Evolutionary conservation across 2,888 invertebrate species (phyloP).

Genomic region (Sialis lutaria): DNA sequence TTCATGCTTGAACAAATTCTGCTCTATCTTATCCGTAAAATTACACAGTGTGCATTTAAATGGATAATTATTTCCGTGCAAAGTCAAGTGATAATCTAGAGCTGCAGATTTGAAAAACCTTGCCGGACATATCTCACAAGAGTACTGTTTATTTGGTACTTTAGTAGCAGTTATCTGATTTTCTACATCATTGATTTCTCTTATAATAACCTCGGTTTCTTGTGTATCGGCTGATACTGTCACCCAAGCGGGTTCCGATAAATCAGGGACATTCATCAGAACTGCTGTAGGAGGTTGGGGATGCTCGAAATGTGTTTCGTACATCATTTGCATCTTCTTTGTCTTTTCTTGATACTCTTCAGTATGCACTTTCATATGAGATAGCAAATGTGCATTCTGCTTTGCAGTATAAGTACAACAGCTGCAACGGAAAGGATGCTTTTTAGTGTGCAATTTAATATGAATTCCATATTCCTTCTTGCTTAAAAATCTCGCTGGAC

Average conservation of each 20-base stretch:
- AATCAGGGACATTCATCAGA: conserved; percentile 25
- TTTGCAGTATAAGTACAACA: conserved; percentile 61
- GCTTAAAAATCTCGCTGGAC: conserved; percentile 69
- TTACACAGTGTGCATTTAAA: conserved; percentile 54
- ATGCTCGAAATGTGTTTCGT: conserved; percentile 42
- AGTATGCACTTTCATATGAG: conserved; percentile 58
- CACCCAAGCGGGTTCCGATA: conserved; percentile 26
- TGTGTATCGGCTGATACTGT: conserved; percentile 17
- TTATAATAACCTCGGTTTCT: conserved; percentile 15
- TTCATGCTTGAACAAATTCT: conserved; percentile 49
- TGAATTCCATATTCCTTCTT: conserved; percentile 59
- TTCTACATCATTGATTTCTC: conserved; percentile 11
- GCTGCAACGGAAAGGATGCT: conserved; percentile 49
- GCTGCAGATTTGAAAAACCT: conserved; percentile 56
- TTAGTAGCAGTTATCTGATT: conserved; percentile 8
- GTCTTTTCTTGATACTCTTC: conserved; percentile 65
- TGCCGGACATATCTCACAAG: conserved; percentile 49
- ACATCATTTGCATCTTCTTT: conserved; percentile 44
- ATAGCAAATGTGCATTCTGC: conserved; percentile 46
- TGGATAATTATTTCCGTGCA: conserved; percentile 44
- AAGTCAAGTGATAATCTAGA: conserved; percentile 47
- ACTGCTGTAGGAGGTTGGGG: conserved; percentile 39
- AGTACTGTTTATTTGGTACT: conserved; percentile 22
- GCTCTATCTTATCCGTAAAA: conserved; percentile 48
- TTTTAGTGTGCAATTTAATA: conserved; percentile 45